Percentiles rank a stretch among this genome's conserved stretches.
Evolutionary conservation across 1,140 invertebrate genomes (phyloP).

Genomic region (Arion vulgaris): DNA sequence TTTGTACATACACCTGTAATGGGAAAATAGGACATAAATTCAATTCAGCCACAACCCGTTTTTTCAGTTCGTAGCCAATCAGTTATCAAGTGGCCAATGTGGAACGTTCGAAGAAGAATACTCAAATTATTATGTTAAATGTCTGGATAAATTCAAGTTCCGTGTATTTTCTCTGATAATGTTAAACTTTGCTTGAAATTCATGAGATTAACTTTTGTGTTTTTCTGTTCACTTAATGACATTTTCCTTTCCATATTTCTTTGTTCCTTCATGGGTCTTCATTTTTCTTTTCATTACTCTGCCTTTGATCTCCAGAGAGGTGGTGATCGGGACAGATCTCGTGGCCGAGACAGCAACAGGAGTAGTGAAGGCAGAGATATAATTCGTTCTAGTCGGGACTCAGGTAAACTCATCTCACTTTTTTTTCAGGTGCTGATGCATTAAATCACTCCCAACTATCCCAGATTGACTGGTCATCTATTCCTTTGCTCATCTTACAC

Average conservation of each 20-base stretch:
- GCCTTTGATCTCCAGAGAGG: slow-evolving; percentile 21
- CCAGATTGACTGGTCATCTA: background rate
- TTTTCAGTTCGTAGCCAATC: too few species aligned
- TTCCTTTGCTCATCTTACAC: background rate
- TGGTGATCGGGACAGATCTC: slow-evolving; percentile 26
- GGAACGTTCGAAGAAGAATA: too few species aligned
- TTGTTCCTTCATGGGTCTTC: background rate
- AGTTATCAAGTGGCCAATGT: too few species aligned
- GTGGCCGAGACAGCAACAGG: slow-evolving; percentile 11
- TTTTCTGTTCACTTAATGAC: background rate
- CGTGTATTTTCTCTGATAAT: too few species aligned
- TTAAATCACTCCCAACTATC: background rate
- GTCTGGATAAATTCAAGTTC: too few species aligned
- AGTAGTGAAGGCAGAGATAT: slow-evolving; percentile 20
- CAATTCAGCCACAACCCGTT: too few species aligned
- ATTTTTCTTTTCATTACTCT: background rate
- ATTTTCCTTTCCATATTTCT: background rate
- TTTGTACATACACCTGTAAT: too few species aligned
- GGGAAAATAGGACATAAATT: too few species aligned
- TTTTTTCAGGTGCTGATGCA: background rate
- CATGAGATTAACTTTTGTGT: background rate
- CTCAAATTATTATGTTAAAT: too few species aligned
- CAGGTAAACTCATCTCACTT: slow-evolving; percentile 25
- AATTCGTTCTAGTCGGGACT: slow-evolving; percentile 24
- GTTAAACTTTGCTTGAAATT: too few species aligned